Evolutionary conservation across 2,113 vertebrate species (phyloP).

Genomic region (Melanostigma gelatinosum): DNA sequence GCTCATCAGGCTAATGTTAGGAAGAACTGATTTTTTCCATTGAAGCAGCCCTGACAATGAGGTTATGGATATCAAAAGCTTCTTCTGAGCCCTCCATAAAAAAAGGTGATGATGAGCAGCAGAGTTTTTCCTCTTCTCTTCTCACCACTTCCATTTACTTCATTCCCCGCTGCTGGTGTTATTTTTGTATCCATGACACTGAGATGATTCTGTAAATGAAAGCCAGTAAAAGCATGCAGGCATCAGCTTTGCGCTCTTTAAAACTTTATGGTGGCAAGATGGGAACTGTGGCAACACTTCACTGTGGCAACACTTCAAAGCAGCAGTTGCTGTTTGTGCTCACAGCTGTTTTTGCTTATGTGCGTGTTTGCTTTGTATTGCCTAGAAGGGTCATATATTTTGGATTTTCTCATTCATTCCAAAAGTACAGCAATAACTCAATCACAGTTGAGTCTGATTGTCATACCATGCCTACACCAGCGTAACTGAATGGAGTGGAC

Average conservation of each 20-base stretch:
- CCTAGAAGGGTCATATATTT: background rate
- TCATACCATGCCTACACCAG: background rate
- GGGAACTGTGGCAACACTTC: too few species aligned
- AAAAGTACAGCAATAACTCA: background rate
- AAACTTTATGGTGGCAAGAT: background rate
- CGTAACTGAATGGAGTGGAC: background rate
- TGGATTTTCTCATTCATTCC: background rate
- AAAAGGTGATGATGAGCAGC: background rate
- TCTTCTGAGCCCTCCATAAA: background rate
- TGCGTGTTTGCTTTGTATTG: background rate
- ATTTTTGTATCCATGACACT: constrained; percentile 22
- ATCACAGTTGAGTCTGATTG: background rate
- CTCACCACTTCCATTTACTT: constrained; percentile 5
- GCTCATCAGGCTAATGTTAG: constrained; percentile 2
- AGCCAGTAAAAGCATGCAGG: background rate
- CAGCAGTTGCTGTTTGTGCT: background rate
- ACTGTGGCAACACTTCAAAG: background rate
- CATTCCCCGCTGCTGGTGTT: constrained; percentile 1
- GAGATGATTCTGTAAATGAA: background rate
- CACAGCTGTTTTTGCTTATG: constrained; percentile 18
- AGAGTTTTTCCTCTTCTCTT: constrained; percentile 1
- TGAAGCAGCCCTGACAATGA: background rate
- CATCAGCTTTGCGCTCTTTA: background rate
- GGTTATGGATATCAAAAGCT: constrained; percentile 27
- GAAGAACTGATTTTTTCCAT: constrained; percentile 6